Base-by-base conservation (phyloP, 2,888 invertebrate species). In the Drosophila paramelanica region DNA sequence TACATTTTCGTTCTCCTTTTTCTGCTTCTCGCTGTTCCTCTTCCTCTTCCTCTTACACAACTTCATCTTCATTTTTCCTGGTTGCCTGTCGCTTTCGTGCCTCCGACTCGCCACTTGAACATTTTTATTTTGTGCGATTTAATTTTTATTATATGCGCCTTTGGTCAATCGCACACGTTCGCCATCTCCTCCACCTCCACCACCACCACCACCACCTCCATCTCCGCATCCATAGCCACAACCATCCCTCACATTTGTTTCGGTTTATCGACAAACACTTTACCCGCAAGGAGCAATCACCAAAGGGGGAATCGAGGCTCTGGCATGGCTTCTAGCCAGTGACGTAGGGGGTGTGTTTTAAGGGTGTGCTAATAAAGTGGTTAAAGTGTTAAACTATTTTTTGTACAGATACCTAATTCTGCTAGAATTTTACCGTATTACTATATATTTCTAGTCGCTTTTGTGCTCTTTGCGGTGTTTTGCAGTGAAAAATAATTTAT, bases 121-220 rank as follows among this genome's bases (percentile, higher is more conserved):
- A 76, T 85, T 88, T 80, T 88, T 82, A 88, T 88, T 82, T 88
- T 80, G 75, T 73, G 72, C 86, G 79, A 88, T 84, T 88, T 85
- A 82, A 80, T 84, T 88, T 88, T 88, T 84, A 84, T 84, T 88
- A 79, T 88, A 75, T 75, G 74, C 84, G 79, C 81, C 83, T 77
- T 73, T 74, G 85, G 82, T 87, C 88, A 88, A 88, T 86, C 84
- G 87, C 72, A 73, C 85, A 76, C 78, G 78, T 71, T 66, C 73
- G 52, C 59, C 65, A 49, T 57, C 51, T 36, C 42, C 61, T 31
- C 36, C 53, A 47, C 43, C 71, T 68, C 68, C 60, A 46, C 38
- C 49, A 61, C 46, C 49, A 27, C 68, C 60, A 46, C 38, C 49
- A 61, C 46, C 49, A 27, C 27, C 50, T 41, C 43, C 41, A 17